Evolutionary conservation across 2,797 vertebrate species (phyloP).

Genomic region (Astyanax mexicanus): DNA sequence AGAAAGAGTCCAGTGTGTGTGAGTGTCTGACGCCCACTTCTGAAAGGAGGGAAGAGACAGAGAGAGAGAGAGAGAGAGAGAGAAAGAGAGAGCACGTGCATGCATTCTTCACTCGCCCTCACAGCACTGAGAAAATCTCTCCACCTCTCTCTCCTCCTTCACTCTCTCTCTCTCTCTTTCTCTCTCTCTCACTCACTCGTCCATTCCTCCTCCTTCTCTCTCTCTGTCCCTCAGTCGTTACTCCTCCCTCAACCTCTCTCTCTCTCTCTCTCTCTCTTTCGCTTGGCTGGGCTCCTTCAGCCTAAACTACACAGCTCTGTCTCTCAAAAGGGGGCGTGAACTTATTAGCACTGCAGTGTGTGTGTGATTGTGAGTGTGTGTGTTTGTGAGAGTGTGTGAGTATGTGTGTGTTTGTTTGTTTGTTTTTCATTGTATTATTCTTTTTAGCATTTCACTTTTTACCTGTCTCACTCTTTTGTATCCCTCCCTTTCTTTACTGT

Average conservation of each 20-base stretch:
- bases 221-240: conserved; percentile 70
- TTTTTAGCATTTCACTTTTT: neutral
- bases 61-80: conserved; percentile 23
- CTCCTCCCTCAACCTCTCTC: too few relatives aligned
- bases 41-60: conserved; percentile 38
- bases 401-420: too few relatives aligned
- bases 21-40: conserved; percentile 45
- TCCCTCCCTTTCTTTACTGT: neutral
- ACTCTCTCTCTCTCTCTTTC: conserved; percentile 52
- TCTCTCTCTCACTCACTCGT: too few relatives aligned
- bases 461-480: conserved; percentile 47
- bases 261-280: conserved; percentile 63
- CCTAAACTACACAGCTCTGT: conserved; percentile 85
- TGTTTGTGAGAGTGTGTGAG: too few relatives aligned
- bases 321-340: conserved; percentile 76
- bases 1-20: conserved; percentile 52
- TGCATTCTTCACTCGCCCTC: conserved; percentile 77
- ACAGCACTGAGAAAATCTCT: conserved; percentile 74
- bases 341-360: conserved; percentile 69
- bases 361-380: too few relatives aligned
- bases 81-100: conserved; percentile 71
- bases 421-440: too few relatives aligned
- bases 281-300: conserved; percentile 77
- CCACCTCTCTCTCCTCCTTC: conserved; percentile 60
- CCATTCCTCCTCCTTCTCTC: conserved; percentile 76